A percentile compares a stretch with the other conserved stretches of the same genome.
Conservation (phyloP, 2,113 vertebrate genomes). For the Chloebia gouldiae region DNA sequence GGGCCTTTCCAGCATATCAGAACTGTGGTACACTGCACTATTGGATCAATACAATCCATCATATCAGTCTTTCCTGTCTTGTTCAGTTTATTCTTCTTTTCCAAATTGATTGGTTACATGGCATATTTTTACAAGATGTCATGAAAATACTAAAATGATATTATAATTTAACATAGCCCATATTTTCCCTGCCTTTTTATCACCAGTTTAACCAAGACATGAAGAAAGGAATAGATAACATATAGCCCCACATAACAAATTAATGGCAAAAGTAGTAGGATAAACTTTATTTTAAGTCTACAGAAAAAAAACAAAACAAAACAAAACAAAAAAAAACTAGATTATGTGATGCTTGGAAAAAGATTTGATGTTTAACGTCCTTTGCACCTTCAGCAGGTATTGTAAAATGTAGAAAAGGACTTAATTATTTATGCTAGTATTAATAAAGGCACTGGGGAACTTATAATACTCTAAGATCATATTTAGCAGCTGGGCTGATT, state of each 20-base stretch:
- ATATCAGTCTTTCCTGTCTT: not conserved
- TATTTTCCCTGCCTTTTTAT: not conserved
- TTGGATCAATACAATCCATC: not conserved
- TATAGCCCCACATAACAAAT: not conserved
- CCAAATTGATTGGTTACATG: not conserved
- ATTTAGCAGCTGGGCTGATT: not conserved
- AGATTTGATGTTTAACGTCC: not conserved
- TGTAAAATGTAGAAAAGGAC: not conserved
- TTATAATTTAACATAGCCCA: not conserved
- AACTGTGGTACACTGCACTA: not conserved
- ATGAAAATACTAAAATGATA: not conserved
- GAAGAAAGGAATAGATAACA: not conserved
- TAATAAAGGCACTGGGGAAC: not conserved
- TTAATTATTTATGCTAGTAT: not conserved
- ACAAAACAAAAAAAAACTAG: not conserved
- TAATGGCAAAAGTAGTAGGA: not conserved
- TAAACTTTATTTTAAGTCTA: not conserved
- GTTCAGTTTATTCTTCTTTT: not conserved
- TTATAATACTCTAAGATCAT: not conserved
- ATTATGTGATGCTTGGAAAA: not conserved
- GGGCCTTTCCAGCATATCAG: not conserved
- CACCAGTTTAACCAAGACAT: not conserved
- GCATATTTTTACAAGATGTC: not conserved
- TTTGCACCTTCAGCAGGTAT: not conserved
- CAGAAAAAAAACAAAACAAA: not conserved